phyloP scores from a whole-genome alignment of 2,888 invertebrate genomes.

The Noctua comes region DNA sequence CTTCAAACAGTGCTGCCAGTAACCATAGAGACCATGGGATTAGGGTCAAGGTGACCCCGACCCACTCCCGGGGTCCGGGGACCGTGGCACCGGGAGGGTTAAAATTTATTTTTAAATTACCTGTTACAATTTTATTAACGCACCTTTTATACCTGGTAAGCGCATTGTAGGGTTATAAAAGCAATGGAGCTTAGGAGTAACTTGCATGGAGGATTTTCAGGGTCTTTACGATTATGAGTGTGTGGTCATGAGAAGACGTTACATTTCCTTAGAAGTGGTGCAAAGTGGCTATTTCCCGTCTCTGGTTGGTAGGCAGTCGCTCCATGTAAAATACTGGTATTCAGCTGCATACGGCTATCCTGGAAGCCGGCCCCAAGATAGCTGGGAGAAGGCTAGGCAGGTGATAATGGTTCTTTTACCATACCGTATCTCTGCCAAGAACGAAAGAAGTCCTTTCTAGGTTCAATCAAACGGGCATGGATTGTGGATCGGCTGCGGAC shows the following conservation, averaged over 20 bases:
- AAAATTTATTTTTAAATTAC: slow-evolving; percentile 63
- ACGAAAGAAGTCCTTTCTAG: neutral
- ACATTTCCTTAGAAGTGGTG: neutral
- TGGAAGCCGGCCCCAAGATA: neutral
- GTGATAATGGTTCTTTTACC: neutral
- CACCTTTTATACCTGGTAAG: slow-evolving; percentile 40
- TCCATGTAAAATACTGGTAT: neutral
- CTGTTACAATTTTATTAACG: slow-evolving; percentile 52
- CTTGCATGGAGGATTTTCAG: slow-evolving; percentile 1
- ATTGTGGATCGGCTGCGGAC: neutral
- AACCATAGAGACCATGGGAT: slow-evolving; percentile 64
- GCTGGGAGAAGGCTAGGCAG: neutral
- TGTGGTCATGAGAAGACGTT: neutral
- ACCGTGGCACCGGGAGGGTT: slow-evolving; percentile 45
- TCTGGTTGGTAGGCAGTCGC: neutral
- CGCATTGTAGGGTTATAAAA: slow-evolving; percentile 43
- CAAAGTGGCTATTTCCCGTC: neutral
- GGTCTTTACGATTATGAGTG: neutral
- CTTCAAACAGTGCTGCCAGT: slow-evolving; percentile 48
- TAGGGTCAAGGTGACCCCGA: slow-evolving; percentile 69
- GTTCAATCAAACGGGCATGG: neutral
- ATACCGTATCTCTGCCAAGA: neutral
- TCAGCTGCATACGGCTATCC: neutral
- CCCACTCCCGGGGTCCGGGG: slow-evolving; percentile 46
- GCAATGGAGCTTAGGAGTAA: neutral